These are phyloP conservation scores for Andrena hattorfiana DNA, from an alignment of 2,888 invertebrate genomes.

Conservation along the genomic window DNA sequence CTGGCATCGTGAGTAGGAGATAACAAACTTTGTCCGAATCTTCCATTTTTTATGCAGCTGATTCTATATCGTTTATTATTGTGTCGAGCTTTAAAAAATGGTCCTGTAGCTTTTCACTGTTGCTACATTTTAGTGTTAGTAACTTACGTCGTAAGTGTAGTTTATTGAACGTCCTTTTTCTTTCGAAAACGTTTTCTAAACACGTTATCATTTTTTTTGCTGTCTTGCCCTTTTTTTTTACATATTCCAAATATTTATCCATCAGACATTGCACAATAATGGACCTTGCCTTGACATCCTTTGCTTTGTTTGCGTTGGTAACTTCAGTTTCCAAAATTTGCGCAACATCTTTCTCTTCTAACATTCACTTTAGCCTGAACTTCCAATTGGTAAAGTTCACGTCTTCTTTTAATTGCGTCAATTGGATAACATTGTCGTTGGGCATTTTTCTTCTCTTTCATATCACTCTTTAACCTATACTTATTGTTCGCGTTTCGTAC, in stretches of 20 bases:
- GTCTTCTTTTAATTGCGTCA: not conserved
- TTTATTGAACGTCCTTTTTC: not conserved
- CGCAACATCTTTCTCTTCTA: not conserved
- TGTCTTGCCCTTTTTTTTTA: not conserved
- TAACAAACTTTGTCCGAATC: not conserved
- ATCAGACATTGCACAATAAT: conserved; percentile 3
- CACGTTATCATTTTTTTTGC: not conserved
- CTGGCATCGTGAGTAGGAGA: not conserved
- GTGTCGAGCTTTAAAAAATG: not conserved
- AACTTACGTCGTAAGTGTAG: not conserved
- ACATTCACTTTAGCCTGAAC: not conserved
- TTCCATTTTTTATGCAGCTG: not conserved
- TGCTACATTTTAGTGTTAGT: not conserved
- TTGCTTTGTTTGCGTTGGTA: not conserved
- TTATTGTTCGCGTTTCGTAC: no score
- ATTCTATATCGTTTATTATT: not conserved
- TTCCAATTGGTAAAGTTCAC: not conserved
- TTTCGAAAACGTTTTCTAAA: not conserved
- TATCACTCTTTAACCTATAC: no score
- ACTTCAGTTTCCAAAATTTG: not conserved
- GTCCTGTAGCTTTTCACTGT: not conserved
- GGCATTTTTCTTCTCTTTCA: not conserved
- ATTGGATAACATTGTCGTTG: not conserved
- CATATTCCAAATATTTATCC: not conserved
- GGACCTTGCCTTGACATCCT: not conserved